These are phyloP conservation scores for Glaucidium brasilianum DNA, from an alignment of 2,113 vertebrate species.

Conservation along the genomic window DNA sequence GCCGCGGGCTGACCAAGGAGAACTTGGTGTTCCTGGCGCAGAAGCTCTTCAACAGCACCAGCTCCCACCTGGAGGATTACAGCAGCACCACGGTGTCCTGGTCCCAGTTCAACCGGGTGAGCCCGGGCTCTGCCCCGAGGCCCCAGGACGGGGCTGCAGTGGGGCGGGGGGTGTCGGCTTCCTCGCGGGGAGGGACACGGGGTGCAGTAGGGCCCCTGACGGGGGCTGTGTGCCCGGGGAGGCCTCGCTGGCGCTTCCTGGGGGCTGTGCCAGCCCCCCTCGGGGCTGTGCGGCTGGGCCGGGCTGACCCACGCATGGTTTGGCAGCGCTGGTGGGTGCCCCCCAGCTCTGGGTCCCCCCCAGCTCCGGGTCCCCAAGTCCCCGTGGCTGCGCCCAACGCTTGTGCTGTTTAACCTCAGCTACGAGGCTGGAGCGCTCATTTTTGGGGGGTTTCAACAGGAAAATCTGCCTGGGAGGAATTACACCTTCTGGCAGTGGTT, in stretches of 20 bases:
- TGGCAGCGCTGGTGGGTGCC: rapidly evolving
- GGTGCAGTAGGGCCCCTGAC: neutral
- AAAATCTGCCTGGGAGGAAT: slow-evolving; percentile 93
- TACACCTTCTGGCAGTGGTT: slow-evolving; percentile 99
- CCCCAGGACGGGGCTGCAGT: neutral
- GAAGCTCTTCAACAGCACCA: slow-evolving; percentile 92
- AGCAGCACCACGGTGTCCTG: slow-evolving; percentile 92
- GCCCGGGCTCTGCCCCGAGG: neutral
- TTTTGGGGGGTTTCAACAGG: slow-evolving; percentile 70
- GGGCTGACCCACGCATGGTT: rapidly evolving
- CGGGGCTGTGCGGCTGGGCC: neutral
- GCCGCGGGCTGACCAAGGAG: slow-evolving; percentile 89
- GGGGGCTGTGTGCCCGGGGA: rapidly evolving
- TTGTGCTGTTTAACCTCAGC: neutral
- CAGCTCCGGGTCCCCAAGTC: neutral
- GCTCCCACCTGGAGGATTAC: slow-evolving; percentile 88
- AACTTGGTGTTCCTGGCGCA: slow-evolving; percentile 94
- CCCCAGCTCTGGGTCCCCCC: too few relatives aligned
- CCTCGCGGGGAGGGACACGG: neutral
- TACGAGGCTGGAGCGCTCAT: neutral
- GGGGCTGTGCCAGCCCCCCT: too few relatives aligned
- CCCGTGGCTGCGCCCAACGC: rapidly evolving
- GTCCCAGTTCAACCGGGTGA: slow-evolving; percentile 96
- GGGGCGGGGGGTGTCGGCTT: rapidly evolving
- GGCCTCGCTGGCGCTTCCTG: neutral